Base-by-base conservation (phyloP, 2,888 invertebrate species). In the Tetanocera ferruginea region DNA sequence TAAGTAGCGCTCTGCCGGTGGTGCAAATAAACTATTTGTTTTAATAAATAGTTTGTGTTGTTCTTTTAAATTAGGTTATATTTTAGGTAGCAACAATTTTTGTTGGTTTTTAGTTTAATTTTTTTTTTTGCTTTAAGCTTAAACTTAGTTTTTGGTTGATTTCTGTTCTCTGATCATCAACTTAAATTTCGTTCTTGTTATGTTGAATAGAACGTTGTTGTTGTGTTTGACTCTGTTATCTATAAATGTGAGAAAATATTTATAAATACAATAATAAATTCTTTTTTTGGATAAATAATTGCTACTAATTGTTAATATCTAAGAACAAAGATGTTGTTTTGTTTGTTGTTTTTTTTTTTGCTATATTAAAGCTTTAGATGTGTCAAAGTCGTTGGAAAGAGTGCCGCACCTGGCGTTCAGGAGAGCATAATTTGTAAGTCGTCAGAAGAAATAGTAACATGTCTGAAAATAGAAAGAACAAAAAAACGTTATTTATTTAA, bases 361-460 rank as follows among this genome's bases (percentile, higher is more conserved):
- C 52, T n/a, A 69, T 70, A 75, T 76, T 69, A 71, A 77, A 75
- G 64, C 57, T 69, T 57, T 79, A 71, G 76, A 75, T 82, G 79
- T 77, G 81, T 83, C 80, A 82, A 71, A 81, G 83, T 78, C 81
- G 80, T 79, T 77, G 79, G 78, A 77, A 80, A 19, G 57, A 77
- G 60, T 77, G 78, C 77, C 84, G 81, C 80, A 90, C 89, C 89
- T 89, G 88, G 84, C 86, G 84, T 86, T 89, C 86, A 87, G 86
- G 84, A 87, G 86, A 89, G 86, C 87, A 86, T 84, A 85, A 83
- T 83, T 85, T 83, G 82, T 83, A 84, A 86, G 85, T 83, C 85
- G 82, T 85, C 85, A 86, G 84, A 86, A 84, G 84, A 85, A 85
- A 83, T 23, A 87, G 86, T 85, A 89, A 86, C 89, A 89, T 89